Evolutionary conservation across 1,140 invertebrate species (phyloP).

Genomic region (Hyphantria cunea): DNA sequence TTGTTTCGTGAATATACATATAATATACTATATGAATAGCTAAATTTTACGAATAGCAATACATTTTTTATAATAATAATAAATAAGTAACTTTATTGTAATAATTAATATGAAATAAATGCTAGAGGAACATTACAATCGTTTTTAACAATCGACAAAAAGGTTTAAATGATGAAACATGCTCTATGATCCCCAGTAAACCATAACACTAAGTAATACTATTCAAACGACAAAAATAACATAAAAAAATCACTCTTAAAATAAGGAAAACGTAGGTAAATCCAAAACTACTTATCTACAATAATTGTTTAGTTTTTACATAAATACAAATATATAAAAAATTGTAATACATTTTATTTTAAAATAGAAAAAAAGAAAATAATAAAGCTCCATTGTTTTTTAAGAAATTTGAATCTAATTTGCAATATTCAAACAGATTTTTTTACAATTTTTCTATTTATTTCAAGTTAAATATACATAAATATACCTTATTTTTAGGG

Average conservation of each 20-base stretch:
- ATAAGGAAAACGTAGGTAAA: conserved; percentile 56
- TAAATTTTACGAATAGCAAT: too few species aligned
- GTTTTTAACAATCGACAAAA: conserved; percentile 4
- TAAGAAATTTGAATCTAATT: conserved; percentile 58
- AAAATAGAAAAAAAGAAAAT: conserved; percentile 35
- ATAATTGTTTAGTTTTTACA: conserved; percentile 48
- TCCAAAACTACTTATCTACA: conserved; percentile 54
- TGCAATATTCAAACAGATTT: conserved; percentile 40
- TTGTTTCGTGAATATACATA: too few species aligned
- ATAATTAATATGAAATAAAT: too few species aligned
- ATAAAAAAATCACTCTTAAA: conserved; percentile 60
- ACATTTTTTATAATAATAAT: too few species aligned
- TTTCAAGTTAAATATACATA: conserved; percentile 40
- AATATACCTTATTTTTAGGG: conserved; percentile 52
- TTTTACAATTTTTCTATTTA: conserved; percentile 51
- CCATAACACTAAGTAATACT: conserved; percentile 70
- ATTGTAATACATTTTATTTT: conserved; percentile 48
- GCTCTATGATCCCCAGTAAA: conserved; percentile 40
- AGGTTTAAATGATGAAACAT: neutral
- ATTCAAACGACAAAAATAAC: conserved; percentile 75
- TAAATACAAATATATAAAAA: conserved; percentile 72
- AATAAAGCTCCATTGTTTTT: conserved; percentile 61
- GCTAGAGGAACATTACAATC: conserved; percentile 25
- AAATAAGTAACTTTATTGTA: too few species aligned
- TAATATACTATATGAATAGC: too few species aligned